Evolutionary conservation across 1,140 invertebrate genomes (phyloP).

Genomic region (Drosophila ananassae): DNA sequence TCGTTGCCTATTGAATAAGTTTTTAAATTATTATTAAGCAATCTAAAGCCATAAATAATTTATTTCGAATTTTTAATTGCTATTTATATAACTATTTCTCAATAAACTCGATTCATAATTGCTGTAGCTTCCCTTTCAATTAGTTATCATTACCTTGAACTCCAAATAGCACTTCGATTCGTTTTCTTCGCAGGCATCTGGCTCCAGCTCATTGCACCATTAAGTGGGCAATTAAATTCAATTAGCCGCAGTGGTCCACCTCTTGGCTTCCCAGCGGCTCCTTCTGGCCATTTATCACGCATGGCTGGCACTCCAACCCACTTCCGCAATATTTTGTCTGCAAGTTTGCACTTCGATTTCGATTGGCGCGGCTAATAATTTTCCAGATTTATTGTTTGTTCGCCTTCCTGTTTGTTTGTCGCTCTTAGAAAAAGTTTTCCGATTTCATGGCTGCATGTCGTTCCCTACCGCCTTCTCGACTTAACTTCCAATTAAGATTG

Average conservation of each 20-base stretch:
- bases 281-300: slow-evolving; percentile 53
- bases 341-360: slow-evolving; percentile 54
- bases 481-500: slow-evolving; percentile 44
- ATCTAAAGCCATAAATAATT: too few relatives aligned
- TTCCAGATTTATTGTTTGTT: slow-evolving; percentile 63
- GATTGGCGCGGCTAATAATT: slow-evolving; percentile 66
- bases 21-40: neutral
- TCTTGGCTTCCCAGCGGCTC: slow-evolving; percentile 16
- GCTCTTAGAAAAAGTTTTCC: slow-evolving; percentile 35
- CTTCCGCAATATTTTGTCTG: slow-evolving; percentile 1
- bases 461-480: slow-evolving; percentile 20
- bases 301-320: slow-evolving; percentile 7
- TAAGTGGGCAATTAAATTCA: slow-evolving; percentile 78
- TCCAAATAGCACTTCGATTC: slow-evolving; percentile 16
- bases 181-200: slow-evolving; percentile 33
- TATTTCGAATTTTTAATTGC: neutral
- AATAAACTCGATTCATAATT: slow-evolving; percentile 1
- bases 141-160: slow-evolving; percentile 32
- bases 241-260: slow-evolving; percentile 49
- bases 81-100: neutral
- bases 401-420: slow-evolving; percentile 31
- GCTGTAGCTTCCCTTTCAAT: neutral
- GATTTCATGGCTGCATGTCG: slow-evolving; percentile 4
- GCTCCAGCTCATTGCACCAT: slow-evolving; percentile 62
- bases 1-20: neutral